Conservation (phyloP, 2,797 vertebrate genomes). For the Sarcophilus harrisii region DNA sequence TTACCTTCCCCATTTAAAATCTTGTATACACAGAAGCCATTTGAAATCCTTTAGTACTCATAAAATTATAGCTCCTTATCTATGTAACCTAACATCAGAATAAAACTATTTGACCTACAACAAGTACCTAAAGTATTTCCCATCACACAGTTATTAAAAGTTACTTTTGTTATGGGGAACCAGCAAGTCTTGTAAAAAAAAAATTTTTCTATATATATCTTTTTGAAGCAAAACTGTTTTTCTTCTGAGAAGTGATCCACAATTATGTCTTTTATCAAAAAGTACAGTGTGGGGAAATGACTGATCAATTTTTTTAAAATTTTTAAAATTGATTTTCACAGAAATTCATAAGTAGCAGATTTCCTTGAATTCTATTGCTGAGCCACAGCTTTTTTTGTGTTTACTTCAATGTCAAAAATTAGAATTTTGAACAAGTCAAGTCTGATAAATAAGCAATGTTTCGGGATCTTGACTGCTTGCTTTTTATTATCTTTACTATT, state of each 20-base stretch:
- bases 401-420: slow-evolving; percentile 94
- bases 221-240: slow-evolving; percentile 85
- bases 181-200: slow-evolving; percentile 85
- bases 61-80: slow-evolving; percentile 90
- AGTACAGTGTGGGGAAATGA: slow-evolving; percentile 86
- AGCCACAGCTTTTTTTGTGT: slow-evolving; percentile 95
- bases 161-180: slow-evolving; percentile 86
- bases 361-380: slow-evolving; percentile 92
- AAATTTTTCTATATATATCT: slow-evolving; percentile 57
- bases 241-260: slow-evolving; percentile 87
- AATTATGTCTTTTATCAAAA: slow-evolving; percentile 91
- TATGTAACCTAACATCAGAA: slow-evolving; percentile 87
- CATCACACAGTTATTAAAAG: slow-evolving; percentile 82
- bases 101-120: slow-evolving; percentile 87
- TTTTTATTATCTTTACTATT: slow-evolving; percentile 92
- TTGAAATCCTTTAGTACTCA: slow-evolving; percentile 87
- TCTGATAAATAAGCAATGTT: slow-evolving; percentile 96
- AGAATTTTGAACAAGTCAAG: slow-evolving; percentile 94
- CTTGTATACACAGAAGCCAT: slow-evolving; percentile 89
- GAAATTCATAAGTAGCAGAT: slow-evolving; percentile 85
- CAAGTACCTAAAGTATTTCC: slow-evolving; percentile 88
- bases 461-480: slow-evolving; percentile 97
- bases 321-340: slow-evolving; percentile 88
- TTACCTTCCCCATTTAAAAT: slow-evolving; percentile 81
- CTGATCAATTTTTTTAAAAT: slow-evolving; percentile 78